Conservation (phyloP, 2,888 invertebrate genomes). For the Microctonus brassicae region DNA sequence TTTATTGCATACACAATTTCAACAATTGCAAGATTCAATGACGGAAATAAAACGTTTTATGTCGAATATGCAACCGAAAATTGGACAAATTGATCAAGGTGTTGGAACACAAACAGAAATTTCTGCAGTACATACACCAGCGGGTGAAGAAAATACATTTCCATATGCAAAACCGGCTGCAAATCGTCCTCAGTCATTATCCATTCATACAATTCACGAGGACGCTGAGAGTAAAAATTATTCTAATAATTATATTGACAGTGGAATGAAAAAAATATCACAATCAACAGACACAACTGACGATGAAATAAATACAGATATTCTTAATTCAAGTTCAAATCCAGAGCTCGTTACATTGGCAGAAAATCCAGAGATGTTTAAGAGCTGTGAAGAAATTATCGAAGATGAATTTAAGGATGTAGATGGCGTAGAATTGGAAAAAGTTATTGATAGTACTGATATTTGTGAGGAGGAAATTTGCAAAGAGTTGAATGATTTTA, state of each 20-base stretch:
- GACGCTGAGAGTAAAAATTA: constrained; percentile 60
- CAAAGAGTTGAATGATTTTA: constrained; percentile 62
- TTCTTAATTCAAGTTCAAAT: constrained; percentile 64
- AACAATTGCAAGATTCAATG: constrained; percentile 84
- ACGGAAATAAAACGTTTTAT: constrained; percentile 82
- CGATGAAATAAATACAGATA: constrained; percentile 64
- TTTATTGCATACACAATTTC: constrained; percentile 82
- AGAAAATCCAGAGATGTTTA: constrained; percentile 61
- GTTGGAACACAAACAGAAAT: constrained; percentile 86
- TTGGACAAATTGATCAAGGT: constrained; percentile 67
- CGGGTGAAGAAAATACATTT: constrained; percentile 68
- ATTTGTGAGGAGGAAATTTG: constrained; percentile 63
- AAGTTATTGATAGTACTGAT: constrained; percentile 54
- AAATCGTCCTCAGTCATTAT: constrained; percentile 61
- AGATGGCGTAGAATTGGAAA: constrained; percentile 52
- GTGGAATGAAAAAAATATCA: constrained; percentile 61
- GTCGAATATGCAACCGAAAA: constrained; percentile 66
- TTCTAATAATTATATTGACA: constrained; percentile 55
- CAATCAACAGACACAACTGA: constrained; percentile 65
- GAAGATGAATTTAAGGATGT: constrained; percentile 56
- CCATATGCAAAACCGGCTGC: constrained; percentile 63
- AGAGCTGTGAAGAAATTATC: constrained; percentile 62
- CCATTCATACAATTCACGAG: constrained; percentile 65
- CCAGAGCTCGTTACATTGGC: constrained; percentile 53
- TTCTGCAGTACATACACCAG: constrained; percentile 81